phyloP scores from a whole-genome alignment of 1,140 invertebrate genomes.

The Apis mellifera region Amel_HAv3.1 CM009942.2:10679501-10680000 shows the following conservation, averaged over 20 bases:
- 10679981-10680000: conserved; percentile 34
- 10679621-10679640: background rate
- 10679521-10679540: background rate
- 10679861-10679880: conserved; percentile 25
- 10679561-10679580: conserved; percentile 37
- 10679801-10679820: conserved; percentile 2
- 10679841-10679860: conserved; percentile 35
- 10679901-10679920: conserved; percentile 33
- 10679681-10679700: background rate
- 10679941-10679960: conserved; percentile 36
- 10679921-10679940: conserved; percentile 37
- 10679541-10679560: background rate
- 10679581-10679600: conserved; percentile 15
- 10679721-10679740: conserved; percentile 1
- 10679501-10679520: background rate
- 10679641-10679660: background rate
- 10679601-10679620: background rate
- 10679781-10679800: conserved; percentile 8
- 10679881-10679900: conserved; percentile 28
- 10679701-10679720: background rate
- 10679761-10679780: background rate
- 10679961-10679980: background rate
- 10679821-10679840: background rate
- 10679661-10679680: background rate
- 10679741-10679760: background rate